phyloP scores from a whole-genome alignment of 2,888 invertebrate genomes.

The Poecilobothrus nobilitatus region DNA sequence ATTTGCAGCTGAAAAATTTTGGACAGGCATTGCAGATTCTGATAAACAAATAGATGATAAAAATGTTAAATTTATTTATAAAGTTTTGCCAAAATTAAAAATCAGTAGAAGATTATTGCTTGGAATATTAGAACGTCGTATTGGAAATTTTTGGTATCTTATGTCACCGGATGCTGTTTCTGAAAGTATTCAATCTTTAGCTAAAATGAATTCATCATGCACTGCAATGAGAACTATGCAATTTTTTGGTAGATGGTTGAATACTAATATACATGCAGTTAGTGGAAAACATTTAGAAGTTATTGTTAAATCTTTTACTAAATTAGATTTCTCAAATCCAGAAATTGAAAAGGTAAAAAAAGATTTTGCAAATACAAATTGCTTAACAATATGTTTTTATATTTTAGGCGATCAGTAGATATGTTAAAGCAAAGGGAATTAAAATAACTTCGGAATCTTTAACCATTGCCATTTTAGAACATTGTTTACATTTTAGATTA shows the following conservation, averaged over 20 bases:
- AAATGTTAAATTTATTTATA: conserved; percentile 52
- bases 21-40: conserved; percentile 55
- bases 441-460: conserved; percentile 48
- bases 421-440: conserved; percentile 49
- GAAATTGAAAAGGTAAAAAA: conserved; percentile 44
- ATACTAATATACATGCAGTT: conserved; percentile 52
- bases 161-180: conserved; percentile 46
- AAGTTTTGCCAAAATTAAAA: conserved; percentile 50
- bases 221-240: conserved; percentile 43
- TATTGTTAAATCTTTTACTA: conserved; percentile 49
- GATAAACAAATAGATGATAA: conserved; percentile 50
- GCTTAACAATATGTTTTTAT: not conserved
- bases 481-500: conserved; percentile 52
- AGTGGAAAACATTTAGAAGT: conserved; percentile 51
- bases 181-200: conserved; percentile 46
- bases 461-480: conserved; percentile 54
- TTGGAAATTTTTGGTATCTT: conserved; percentile 50
- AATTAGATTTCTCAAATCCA: conserved; percentile 49
- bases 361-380: not conserved
- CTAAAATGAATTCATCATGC: conserved; percentile 40
- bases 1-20: conserved; percentile 54
- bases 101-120: conserved; percentile 52
- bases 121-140: conserved; percentile 51
- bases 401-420: conserved; percentile 49
- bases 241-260: conserved; percentile 50